Percentiles rank a stretch among this genome's conserved stretches.
Evolutionary conservation across 1,140 invertebrate genomes (phyloP).

Genomic region (Bathynomus jamesi): DNA sequence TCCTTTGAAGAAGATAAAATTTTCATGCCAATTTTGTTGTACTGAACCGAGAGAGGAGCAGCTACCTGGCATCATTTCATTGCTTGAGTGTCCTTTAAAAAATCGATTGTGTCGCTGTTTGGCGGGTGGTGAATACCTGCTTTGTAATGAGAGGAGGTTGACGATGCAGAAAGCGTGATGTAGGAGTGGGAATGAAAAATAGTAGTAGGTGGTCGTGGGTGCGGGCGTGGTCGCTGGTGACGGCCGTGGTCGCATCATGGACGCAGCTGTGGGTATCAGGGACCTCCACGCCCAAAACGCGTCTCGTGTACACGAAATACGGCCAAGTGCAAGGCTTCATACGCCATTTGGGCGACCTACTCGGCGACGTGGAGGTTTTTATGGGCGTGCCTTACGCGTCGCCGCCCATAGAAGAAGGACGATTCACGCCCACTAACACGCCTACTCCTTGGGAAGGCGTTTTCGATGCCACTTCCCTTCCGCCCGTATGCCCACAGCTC

Average conservation of each 20-base stretch:
- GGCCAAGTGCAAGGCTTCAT: constrained; percentile 35
- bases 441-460: constrained; percentile 80
- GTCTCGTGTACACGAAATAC: constrained; percentile 37
- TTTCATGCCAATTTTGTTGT: no score
- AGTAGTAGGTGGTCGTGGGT: background rate
- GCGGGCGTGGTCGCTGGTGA: background rate
- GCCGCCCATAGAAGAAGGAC: constrained; percentile 76
- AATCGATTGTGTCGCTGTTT: no score
- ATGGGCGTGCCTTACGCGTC: constrained; percentile 90
- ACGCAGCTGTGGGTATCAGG: background rate
- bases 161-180: no score
- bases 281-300: constrained; percentile 17
- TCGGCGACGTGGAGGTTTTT: constrained; percentile 87
- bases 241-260: background rate
- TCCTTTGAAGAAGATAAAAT: no score
- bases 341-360: constrained; percentile 38
- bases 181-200: background rate
- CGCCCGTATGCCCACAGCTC: constrained; percentile 75
- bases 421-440: constrained; percentile 91
- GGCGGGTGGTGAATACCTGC: no score
- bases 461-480: constrained; percentile 66
- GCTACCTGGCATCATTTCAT: no score
- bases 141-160: no score
- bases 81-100: no score
- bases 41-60: no score